These are phyloP conservation scores for Bombyx mandarina DNA, from an alignment of 1,140 invertebrate species.

Conservation along the genomic window DNA sequence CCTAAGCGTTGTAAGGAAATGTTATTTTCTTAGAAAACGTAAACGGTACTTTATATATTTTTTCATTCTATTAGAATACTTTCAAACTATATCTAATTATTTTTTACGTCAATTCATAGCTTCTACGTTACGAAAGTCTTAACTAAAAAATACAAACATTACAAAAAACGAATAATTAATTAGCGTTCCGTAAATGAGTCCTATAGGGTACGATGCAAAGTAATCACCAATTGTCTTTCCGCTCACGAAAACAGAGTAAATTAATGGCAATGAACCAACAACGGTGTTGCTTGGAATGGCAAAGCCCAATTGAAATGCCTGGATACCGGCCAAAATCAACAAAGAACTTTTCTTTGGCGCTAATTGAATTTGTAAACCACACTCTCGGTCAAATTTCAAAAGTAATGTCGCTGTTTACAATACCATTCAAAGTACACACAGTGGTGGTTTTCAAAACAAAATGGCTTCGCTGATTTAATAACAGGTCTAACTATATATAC, in stretches of 20 bases:
- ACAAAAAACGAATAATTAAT: conserved; percentile 3
- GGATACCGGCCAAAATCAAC: conserved; percentile 46
- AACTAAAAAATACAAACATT: background rate
- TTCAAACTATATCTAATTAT: too few species aligned
- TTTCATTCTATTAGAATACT: too few species aligned
- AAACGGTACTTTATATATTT: too few species aligned
- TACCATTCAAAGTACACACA: too few species aligned
- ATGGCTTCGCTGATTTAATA: too few species aligned
- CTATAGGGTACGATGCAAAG: conserved; percentile 14
- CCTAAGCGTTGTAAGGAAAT: too few species aligned
- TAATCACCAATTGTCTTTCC: conserved; percentile 34
- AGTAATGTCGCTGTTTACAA: conserved; percentile 5
- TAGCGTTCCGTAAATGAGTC: background rate
- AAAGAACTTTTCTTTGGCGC: conserved; percentile 42
- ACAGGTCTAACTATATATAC: too few species aligned
- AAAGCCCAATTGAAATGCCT: conserved; percentile 45
- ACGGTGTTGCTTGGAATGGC: conserved; percentile 33
- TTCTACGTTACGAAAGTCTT: too few species aligned
- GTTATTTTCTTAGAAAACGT: too few species aligned
- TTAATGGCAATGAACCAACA: conserved; percentile 31
- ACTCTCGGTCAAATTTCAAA: conserved; percentile 19
- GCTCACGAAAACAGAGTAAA: conserved; percentile 30
- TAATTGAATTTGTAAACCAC: conserved; percentile 55
- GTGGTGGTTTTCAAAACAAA: too few species aligned
- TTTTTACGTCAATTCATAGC: too few species aligned